Base-by-base conservation (phyloP, 2,113 vertebrate species). In the Ginglymostoma cirratum region DNA sequence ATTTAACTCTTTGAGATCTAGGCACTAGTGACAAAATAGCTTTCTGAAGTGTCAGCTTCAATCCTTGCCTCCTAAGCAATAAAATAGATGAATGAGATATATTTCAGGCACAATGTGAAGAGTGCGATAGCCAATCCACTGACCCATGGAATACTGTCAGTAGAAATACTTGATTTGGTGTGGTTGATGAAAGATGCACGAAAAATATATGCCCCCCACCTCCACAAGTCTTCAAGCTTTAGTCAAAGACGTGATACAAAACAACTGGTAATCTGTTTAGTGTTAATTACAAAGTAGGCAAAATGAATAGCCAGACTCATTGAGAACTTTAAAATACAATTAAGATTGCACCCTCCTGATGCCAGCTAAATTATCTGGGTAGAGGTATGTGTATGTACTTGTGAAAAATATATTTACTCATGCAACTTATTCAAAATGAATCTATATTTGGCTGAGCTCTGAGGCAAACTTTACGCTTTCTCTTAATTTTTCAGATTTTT, bases 1-100 rank as follows among this genome's bases (percentile, higher is more conserved):
- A 98, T 98, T 97, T 98, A 97, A 98, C 98, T 98, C 98, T 98
- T 98, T 98, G 98, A 98, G 96, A 97, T 96, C 97, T 98, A 96
- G 97, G 98, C 98, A 98, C 96, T 92, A 96, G 95, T 21, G 65
- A 24, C 76, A 65, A 38, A 48, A 42, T 86, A 61, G 52, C 96
- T 96, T 96, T 97, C 97, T 97, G 97, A 97, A 96, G 97, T 97
- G 98, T 97, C 97, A 96, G 96, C 95, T 96, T 96, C 96, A 96
- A 97, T 97, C 97, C 96, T 97, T 97, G 97, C 96, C 96, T 86
- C 90, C 72, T 66, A 96, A 96, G 96, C 96, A 96, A 96, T 70
- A 94, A 94, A 70, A 70, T 48, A 45, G 66, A 94, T 48, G 52
- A 92, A 34, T 92, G 87, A 92, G 87, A 61, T 92, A 27, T 92